Base-by-base conservation (phyloP, 2,888 invertebrate genomes). In the Platycheirus albimanus region DNA sequence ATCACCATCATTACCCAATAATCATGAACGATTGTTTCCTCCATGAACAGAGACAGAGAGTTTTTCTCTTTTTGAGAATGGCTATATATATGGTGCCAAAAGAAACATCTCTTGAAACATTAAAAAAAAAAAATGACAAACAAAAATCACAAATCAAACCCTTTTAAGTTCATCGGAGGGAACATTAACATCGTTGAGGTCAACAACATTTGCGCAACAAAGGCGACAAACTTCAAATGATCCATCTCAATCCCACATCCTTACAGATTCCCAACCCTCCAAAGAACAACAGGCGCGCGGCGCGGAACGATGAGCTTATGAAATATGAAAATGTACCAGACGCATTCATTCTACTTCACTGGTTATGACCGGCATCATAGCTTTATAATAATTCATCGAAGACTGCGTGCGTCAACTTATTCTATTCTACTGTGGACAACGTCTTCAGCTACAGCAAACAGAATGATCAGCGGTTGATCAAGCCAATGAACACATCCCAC, bases 231-330 rank as follows among this genome's bases (percentile, higher is more conserved):
- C 52, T 49, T 49, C 45, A 71, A 66, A 49, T 61, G 49, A 64
- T 78, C 69, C 83, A 84, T 30, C 56, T 49, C 20, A 70, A 15
- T 70, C 69, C 79, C 69, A 75, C 49, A 75, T 79, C 61, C 72
- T 38, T 47, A 72, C 71, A 75, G 28, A 74, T 38, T 61, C 70
- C 54, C 61, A 66, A 47, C 43, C 69, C 43, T 43, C 10, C 13
- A 13, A 38, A 84, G 72, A 72, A 43, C 69, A 61, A 85, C 85
- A 75, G 83, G 36, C 79, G 85, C 81, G 74, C 80, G n/a, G n/a
- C n/a, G n/a, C n/a, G n/a, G n/a, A n/a, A n/a, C n/a, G 80, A 84
- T 67, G 84, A 81, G 7, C 13, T 10, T 24, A 24, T 24, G 6
- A 24, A 3, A 24, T 6, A 24, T 24, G 24, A 24, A 3, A 24